Evolutionary conservation across 2,888 invertebrate genomes (phyloP), one percentile per base, ranked within the genome.

Genomic region (Eupithecia tripunctaria): DNA sequence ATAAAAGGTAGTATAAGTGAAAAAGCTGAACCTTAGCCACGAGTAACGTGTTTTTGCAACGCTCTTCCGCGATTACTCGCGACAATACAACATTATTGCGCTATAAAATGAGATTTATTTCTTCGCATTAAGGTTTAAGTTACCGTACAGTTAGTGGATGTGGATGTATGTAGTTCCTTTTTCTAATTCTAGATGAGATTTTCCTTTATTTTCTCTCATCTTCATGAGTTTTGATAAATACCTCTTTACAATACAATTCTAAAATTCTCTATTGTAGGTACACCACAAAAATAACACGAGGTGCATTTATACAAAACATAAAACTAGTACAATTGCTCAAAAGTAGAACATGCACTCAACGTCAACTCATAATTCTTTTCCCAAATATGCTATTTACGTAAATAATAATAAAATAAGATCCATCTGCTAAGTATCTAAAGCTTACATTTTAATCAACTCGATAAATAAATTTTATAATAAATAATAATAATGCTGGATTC

Each of bases 11-110:
- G 56, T 56, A 25, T 21, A 25, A 56, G 56, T 56, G 56, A 56
- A 56, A 51, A 56, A 25, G 56, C 56, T 14, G 12, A 1, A 25
- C 25, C 25, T 25, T 14, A 25, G 25, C 56, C 56, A 0, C 25
- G 14, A 56, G 25, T 56, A 25, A 73, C 64, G 63, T 67, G 67
- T 70, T 70, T 70, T 70, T 70, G 70, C 67, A 51, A 59, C 43
- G 67, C 70, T 70, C 56, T 67, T 73, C 36, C 62, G 41, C 38
- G 67, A 73, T 67, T 67, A 60, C 67, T 1, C 65, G 47, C 51
- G 27, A 67, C 63, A 68, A 43, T 67, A 63, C 66, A 59, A 60
- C 59, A 69, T 73, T 70, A 64, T 67, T 67, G 27, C 59, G 67
- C 67, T 14, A 73, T 72, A 65, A 68, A 66, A 66, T 47, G 64